Base-by-base conservation (phyloP, 2,797 vertebrate genomes). In the Hapalemur alaotrensis region DNA sequence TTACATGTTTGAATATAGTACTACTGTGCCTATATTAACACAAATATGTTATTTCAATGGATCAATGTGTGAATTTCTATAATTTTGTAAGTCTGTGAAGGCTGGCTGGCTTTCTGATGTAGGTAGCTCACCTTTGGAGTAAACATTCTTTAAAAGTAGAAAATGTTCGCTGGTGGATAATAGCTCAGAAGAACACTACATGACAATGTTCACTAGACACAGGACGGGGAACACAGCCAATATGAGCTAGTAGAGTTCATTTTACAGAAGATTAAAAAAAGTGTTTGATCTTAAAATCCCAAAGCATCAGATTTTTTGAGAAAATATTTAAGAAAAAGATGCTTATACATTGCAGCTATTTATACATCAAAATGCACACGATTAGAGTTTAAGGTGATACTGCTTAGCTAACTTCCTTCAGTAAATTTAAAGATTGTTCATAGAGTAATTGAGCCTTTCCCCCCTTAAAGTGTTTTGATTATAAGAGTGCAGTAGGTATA, bases 381-480 rank as follows among this genome's bases (percentile, higher is more conserved):
- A 78, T 65, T 67, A n/a, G 85, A 70, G 95, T 98, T 97, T 90
- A 41, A 94, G 35, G 88, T 0, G 0, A 95, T 52, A 93, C 38
- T 92, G 91, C 96, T 96, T 43, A n/a, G 76, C 92, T 76, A 59
- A 75, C 65, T 9, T 35, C 41, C 65, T 83, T 97, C 86, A 85
- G 97, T 91, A 92, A 0, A 17, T 89, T 30, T 76, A 79, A 97
- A 95, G 95, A 67, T 86, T 54, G 84, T 90, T 97, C 79, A 2
- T 38, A 81, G 97, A 97, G 81, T 93, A 95, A 96, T 72, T 48
- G 95, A 97, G 92, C 96, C 95, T 86, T 86, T 94, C 92, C 97
- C 52, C 18, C 97, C 97, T 97, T 96, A 79, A 86, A 98, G 94
- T 98, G 97, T 98, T 98, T 97, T 97, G 97, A 96, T 97, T 98